A percentile compares a stretch with the other conserved stretches of the same genome.
These are phyloP conservation scores for Lutraria rhynchaena DNA, from an alignment of 1,140 invertebrate genomes.

Conservation along the genomic window DNA sequence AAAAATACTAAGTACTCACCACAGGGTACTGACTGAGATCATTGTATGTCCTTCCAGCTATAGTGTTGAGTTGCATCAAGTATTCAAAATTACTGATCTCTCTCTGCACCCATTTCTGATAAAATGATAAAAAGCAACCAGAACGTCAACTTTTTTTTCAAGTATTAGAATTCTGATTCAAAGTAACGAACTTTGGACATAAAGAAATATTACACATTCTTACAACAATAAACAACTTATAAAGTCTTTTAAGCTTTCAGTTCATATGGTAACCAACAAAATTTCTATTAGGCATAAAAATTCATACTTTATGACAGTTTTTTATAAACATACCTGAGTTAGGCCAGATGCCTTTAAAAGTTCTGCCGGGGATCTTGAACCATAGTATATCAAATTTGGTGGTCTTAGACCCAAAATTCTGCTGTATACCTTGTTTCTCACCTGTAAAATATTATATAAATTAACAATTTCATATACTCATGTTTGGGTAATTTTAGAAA, in stretches of 20 bases:
- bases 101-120: constrained; percentile 86
- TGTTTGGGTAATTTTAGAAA: too few relatives aligned
- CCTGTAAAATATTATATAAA: constrained; percentile 77
- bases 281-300: too few relatives aligned
- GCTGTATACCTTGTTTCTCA: constrained; percentile 86
- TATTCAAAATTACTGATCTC: constrained; percentile 89
- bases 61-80: constrained; percentile 85
- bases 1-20: constrained; percentile 79
- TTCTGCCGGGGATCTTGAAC: constrained; percentile 86
- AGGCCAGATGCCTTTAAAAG: constrained; percentile 85
- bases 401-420: constrained; percentile 85
- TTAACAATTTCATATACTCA: too few relatives aligned
- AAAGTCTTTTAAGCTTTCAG: too few relatives aligned
- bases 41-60: constrained; percentile 83
- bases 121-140: constrained; percentile 47
- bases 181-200: too few relatives aligned
- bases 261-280: too few relatives aligned
- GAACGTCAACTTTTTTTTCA: too few relatives aligned
- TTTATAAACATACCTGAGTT: constrained; percentile 82
- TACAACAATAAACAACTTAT: too few relatives aligned
- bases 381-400: constrained; percentile 85
- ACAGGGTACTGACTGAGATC: constrained; percentile 84
- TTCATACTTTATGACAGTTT: too few relatives aligned
- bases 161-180: too few relatives aligned
- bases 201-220: too few relatives aligned